These are phyloP conservation scores for Gavialis gangeticus DNA, from an alignment of 2,113 vertebrate species.

Conservation along the genomic window DNA sequence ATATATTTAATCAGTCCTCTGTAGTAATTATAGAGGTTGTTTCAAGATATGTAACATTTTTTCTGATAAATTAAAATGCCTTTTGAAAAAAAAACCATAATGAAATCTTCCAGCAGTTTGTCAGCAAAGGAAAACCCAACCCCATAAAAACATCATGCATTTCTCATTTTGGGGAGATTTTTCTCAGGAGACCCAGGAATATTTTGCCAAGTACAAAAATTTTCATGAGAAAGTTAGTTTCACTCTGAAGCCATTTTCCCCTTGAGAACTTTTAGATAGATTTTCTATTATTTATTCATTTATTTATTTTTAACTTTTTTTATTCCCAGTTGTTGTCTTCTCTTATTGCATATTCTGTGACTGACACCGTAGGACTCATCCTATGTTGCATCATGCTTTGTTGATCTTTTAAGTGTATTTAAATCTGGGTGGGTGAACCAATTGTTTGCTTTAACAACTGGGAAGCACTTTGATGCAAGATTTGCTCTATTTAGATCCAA, in stretches of 20 bases:
- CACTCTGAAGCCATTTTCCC: neutral
- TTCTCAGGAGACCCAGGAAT: neutral
- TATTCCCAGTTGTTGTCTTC: neutral
- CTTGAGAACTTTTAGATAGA: neutral
- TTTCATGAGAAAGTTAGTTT: neutral
- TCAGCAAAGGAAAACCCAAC: neutral
- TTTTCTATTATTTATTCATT: no score
- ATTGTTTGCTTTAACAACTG: neutral
- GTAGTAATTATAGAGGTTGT: no score
- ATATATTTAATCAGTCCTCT: no score
- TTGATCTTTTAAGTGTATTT: neutral
- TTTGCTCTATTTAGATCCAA: neutral
- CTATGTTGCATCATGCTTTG: rapidly evolving
- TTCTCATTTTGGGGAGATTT: neutral
- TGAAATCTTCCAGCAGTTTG: neutral
- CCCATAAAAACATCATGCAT: neutral
- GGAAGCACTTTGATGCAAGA: neutral
- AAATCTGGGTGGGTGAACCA: neutral
- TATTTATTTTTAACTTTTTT: neutral
- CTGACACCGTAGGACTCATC: neutral
- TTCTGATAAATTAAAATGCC: no score
- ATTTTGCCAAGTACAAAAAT: neutral
- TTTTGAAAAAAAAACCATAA: neutral
- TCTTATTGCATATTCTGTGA: rapidly evolving
- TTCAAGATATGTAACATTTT: no score